Evolutionary conservation across 2,797 vertebrate species (phyloP).

Genomic region (Mico argentatus): DNA sequence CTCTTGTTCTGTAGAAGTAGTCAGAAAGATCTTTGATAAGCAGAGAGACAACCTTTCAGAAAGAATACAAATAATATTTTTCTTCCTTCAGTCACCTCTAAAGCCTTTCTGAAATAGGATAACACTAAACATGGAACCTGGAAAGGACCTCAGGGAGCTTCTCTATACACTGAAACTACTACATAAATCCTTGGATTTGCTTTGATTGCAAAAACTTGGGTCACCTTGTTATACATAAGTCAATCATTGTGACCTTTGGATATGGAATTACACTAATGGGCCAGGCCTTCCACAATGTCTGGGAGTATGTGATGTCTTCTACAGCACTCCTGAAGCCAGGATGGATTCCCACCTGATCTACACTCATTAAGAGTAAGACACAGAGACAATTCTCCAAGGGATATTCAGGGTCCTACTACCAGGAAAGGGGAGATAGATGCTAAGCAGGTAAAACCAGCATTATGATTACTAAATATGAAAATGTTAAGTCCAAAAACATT

Average conservation of each 20-base stretch:
- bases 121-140: neutral
- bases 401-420: neutral
- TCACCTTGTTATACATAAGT: neutral
- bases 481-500: neutral
- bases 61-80: neutral
- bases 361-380: neutral
- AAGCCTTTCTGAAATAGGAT: neutral
- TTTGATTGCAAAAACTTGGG: neutral
- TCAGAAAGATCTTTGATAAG: neutral
- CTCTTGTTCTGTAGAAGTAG: neutral
- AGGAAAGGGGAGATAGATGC: neutral
- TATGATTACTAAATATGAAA: neutral
- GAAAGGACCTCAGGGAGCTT: neutral
- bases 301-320: rapidly evolving
- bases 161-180: neutral
- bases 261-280: neutral
- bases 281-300: too few species aligned
- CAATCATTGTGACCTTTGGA: neutral
- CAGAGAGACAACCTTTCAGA: neutral
- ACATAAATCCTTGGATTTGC: neutral
- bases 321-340: neutral
- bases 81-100: neutral
- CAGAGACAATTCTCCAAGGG: neutral
- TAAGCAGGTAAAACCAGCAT: neutral
- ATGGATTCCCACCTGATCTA: neutral